Conservation (phyloP, 2,113 vertebrate species). For the Albula goreensis region DNA sequence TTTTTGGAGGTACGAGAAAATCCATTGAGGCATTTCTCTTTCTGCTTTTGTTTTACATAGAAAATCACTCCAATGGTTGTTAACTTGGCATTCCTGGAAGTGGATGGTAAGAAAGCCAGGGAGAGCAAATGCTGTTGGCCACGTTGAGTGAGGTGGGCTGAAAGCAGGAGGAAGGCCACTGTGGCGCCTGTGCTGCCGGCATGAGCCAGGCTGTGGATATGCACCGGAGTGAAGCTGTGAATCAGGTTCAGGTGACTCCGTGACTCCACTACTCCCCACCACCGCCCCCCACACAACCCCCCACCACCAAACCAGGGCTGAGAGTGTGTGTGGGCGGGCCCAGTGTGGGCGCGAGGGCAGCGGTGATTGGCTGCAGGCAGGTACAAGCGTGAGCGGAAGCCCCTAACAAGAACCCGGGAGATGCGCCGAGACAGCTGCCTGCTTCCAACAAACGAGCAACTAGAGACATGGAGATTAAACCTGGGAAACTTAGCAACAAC, state of each 20-base stretch:
- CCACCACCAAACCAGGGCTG: background rate
- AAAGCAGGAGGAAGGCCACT: background rate
- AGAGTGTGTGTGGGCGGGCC: conserved; percentile 51
- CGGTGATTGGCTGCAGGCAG: conserved; percentile 60
- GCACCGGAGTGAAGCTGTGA: background rate
- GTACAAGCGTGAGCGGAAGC: conserved; percentile 59
- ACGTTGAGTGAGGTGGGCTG: background rate
- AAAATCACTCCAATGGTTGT: background rate
- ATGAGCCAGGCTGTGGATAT: background rate
- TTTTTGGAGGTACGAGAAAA: background rate
- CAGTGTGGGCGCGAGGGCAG: conserved; percentile 54
- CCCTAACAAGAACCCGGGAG: conserved; percentile 59
- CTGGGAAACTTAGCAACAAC: conserved; percentile 24
- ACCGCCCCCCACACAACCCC: background rate
- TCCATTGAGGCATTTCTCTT: background rate
- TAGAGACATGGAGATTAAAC: background rate
- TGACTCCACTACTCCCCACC: background rate
- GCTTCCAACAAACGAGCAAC: background rate
- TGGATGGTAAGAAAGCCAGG: background rate
- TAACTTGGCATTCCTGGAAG: background rate
- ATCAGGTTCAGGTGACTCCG: background rate
- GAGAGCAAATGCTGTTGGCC: background rate
- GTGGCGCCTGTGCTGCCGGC: background rate
- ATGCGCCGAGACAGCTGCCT: conserved; percentile 14
- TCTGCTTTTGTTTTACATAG: background rate